Base-by-base conservation (phyloP, 2,888 invertebrate genomes). In the Netelia fuscicornis region DNA sequence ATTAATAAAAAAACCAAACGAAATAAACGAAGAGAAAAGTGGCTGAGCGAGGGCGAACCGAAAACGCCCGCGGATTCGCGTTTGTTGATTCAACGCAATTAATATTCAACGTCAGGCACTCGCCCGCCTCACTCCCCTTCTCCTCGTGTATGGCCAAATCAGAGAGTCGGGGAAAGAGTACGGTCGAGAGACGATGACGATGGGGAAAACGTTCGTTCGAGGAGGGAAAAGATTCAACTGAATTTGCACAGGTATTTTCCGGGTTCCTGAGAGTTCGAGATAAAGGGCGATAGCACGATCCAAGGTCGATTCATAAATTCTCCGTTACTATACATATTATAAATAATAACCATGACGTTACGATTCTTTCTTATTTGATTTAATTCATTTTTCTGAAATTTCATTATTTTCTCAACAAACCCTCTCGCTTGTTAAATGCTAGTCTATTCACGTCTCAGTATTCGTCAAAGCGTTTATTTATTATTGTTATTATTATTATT, bases 41-140 rank as follows among this genome's bases (percentile, higher is more conserved):
- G 74, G 78, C 48, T 44, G 60, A 44, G 48, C 6, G 65, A 30
- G 23, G 71, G 74, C 23, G 56, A 58, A 11, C 62, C 37, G 65
- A 54, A 54, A 76, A 79, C 72, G 85, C 85, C 77, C 65, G 79
- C 65, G 79, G 85, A 85, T 85, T 85, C 60, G 71, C 71, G 85
- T 85, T 82, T 85, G 85, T 85, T 85, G 85, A 85, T 85, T 82
- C 82, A 82, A 79, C 85, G 85, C 79, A 85, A 85, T 85, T 85
- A 85, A 85, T 85, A 85, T 85, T 85, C 82, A 85, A 82, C 85
- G 81, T 82, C 78, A 52, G 71, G 72, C 25, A 58, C 42, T 13
- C 48, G 10, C 9, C 17, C 58, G 58, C 17, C 17, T 17, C 42
- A 81, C 71, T 67, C 64, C 20, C 17, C 58, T n/a, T 9, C 17